Evolutionary conservation across 2,797 vertebrate species (phyloP), one percentile per base, ranked within the genome.

Genomic region (Aselliscus stoliczkanus): DNA sequence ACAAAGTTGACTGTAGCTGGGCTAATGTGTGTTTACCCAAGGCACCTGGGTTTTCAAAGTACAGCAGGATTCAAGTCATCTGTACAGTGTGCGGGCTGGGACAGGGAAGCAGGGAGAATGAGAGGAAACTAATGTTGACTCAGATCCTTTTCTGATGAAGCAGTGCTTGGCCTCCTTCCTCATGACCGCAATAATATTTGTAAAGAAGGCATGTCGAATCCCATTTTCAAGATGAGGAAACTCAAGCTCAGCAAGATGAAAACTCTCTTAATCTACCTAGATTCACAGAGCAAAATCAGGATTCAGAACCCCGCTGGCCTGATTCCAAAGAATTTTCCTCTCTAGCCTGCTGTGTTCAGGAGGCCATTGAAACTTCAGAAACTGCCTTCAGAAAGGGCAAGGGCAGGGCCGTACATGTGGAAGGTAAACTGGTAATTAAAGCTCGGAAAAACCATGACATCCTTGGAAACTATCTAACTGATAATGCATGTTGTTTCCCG

Each of bases 361-460:
- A 73, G 72, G 34, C 25, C 64, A 54, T 21, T 5, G 62, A 52
- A 69, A 21, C 7, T 70, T 72, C 73, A 82, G 65, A 93, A 93
- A 34, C 31, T 25, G 77, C 64, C 42, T 14, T 25, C 1, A 7
- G 58, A 52, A 27, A 70, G 34, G 60, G 44, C 13, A 27, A 70
- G 34, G 60, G 44, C 13, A 13, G 65, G 21, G n/a, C 34, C 9
- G 0, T 2, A 23, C 42, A 29, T 4, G 58, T 25, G 62, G 69
- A 95, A 88, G 77, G 79, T 17, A 88, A 47, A 21, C n/a, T 44
- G 82, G 73, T 83, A 94, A 96, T 80, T 86, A 88, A 92, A 95
- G 81, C 50, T 85, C 12, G 47, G 96, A 97, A 96, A 96, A 91
- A 44, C 64, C 90, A 42, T 94, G 87, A 91, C 58, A 34, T 92